Percentiles rank a stretch among this genome's conserved stretches.
Conservation (phyloP, 2,113 vertebrate genomes). For the Bothrops jararaca region DNA sequence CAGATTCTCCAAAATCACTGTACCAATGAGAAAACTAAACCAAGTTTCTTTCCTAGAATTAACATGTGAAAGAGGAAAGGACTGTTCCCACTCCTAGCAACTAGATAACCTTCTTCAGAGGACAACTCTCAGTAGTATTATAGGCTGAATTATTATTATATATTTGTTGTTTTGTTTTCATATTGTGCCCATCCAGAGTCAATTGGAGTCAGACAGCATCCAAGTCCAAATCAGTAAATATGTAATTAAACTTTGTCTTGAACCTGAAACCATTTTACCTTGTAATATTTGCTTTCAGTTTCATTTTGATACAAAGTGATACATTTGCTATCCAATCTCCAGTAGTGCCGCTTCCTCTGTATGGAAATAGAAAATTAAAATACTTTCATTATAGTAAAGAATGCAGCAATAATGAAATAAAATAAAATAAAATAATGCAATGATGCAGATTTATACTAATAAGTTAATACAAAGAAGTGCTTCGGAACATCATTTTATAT, state of each 20-base stretch:
- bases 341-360: conserved; percentile 95
- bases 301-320: conserved; percentile 96
- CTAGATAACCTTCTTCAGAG: neutral
- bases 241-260: neutral
- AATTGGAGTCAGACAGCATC: neutral
- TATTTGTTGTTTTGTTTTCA: neutral
- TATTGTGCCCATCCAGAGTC: neutral
- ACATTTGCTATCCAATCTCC: conserved; percentile 96
- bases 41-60: neutral
- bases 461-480: neutral
- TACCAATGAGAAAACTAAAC: neutral
- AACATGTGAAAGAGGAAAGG: neutral
- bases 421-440: neutral
- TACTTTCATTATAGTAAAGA: neutral
- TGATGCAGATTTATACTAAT: neutral
- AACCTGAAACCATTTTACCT: conserved; percentile 70
- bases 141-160: neutral
- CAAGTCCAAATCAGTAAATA: neutral
- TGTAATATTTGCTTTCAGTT: conserved; percentile 95
- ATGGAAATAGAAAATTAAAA: conserved; percentile 45
- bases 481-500: neutral
- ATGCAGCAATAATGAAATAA: neutral
- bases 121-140: neutral
- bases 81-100: neutral
- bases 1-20: neutral